These are phyloP conservation scores for Entomobrya proxima DNA, from an alignment of 2,888 invertebrate species.

Conservation along the genomic window DNA sequence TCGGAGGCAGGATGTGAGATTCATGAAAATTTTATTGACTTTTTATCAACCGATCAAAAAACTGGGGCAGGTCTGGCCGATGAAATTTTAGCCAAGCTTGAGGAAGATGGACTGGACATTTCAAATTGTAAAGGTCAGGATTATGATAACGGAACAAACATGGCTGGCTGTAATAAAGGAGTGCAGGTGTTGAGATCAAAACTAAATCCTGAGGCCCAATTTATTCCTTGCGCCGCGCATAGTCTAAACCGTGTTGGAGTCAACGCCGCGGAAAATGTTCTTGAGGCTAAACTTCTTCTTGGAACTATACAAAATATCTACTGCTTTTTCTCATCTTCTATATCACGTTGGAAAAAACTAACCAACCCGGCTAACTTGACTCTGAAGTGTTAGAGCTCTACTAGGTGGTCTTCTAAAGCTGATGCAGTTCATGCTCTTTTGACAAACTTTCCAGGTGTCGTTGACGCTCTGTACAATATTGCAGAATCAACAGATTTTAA, in stretches of 20 bases:
- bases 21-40: slow-evolving; percentile 51
- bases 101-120: slow-evolving; percentile 17
- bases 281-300: slow-evolving; percentile 34
- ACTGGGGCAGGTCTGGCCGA: slow-evolving; percentile 22
- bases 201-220: slow-evolving; percentile 10
- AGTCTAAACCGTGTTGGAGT: slow-evolving; percentile 39
- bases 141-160: slow-evolving; percentile 63
- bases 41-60: not conserved
- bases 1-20: slow-evolving; percentile 4
- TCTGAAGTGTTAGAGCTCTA: slow-evolving; percentile 17
- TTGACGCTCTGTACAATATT: slow-evolving; percentile 10
- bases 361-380: not conserved
- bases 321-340: slow-evolving; percentile 24
- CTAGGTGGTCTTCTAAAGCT: slow-evolving; percentile 55
- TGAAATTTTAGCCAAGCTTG: slow-evolving; percentile 2
- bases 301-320: slow-evolving; percentile 50
- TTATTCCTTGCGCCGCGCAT: slow-evolving; percentile 51
- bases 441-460: not conserved
- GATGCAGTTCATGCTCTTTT: slow-evolving; percentile 17
- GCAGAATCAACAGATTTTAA: not conserved
- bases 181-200: slow-evolving; percentile 32
- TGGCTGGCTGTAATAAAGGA: slow-evolving; percentile 49
- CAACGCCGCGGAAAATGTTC: slow-evolving; percentile 17
- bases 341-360: slow-evolving; percentile 37
- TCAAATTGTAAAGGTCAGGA: slow-evolving; percentile 51